Evolutionary conservation across 2,797 vertebrate species (phyloP).

Genomic region (Melanotaenia boesemani): DNA sequence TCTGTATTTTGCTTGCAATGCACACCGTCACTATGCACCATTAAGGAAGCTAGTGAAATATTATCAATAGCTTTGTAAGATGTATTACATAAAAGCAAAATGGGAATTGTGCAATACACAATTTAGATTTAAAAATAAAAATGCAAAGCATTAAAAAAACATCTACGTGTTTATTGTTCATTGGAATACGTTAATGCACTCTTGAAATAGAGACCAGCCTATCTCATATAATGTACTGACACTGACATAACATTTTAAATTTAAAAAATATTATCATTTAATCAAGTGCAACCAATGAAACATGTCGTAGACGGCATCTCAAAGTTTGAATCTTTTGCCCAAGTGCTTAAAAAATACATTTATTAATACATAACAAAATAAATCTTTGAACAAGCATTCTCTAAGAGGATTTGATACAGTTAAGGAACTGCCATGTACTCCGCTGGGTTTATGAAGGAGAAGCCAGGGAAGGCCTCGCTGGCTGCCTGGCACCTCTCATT

Average conservation of each 20-base stretch:
- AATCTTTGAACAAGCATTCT: constrained; percentile 48
- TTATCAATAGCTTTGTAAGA: constrained; percentile 26
- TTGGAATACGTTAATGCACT: constrained; percentile 11
- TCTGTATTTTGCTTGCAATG: constrained; percentile 28
- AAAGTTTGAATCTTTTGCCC: constrained; percentile 10
- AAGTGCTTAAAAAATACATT: constrained; percentile 55
- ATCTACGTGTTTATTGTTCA: constrained; percentile 38
- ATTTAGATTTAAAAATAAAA: constrained; percentile 31
- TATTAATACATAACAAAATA: constrained; percentile 65
- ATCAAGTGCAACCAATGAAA: constrained; percentile 6
- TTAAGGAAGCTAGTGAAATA: constrained; percentile 29
- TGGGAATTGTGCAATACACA: constrained; percentile 53
- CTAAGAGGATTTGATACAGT: constrained; percentile 21
- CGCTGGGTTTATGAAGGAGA: constrained; percentile 77
- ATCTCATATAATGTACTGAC: constrained; percentile 25
- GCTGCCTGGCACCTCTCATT: constrained; percentile 56
- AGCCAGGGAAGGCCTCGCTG: constrained; percentile 76
- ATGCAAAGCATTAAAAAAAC: constrained; percentile 37
- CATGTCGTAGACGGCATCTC: constrained; percentile 7
- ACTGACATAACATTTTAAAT: constrained; percentile 14
- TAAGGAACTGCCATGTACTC: constrained; percentile 52
- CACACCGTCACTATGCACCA: constrained; percentile 35
- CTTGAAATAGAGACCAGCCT: constrained; percentile 49
- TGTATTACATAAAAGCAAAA: constrained; percentile 50
- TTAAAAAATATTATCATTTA: constrained; percentile 21